Conservation (phyloP, 2,113 vertebrate genomes). For the Protobothrops mucrosquamatus region DNA sequence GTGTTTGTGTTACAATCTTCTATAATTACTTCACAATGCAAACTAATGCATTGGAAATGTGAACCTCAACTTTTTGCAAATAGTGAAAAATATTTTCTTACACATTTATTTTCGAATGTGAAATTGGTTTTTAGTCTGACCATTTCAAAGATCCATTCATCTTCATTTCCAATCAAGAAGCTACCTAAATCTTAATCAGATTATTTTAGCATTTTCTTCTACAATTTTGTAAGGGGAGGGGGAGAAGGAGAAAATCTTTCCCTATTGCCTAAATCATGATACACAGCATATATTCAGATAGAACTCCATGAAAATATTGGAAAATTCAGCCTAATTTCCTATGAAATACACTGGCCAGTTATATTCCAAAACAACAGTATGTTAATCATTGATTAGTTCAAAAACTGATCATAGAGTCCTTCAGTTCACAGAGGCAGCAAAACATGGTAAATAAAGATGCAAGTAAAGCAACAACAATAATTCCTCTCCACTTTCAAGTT, state of each 20-base stretch:
- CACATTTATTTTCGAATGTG: constrained; percentile 4
- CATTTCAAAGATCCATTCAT: not conserved
- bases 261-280: not conserved
- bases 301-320: not conserved
- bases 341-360: not conserved
- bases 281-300: not conserved
- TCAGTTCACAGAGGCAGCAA: not conserved
- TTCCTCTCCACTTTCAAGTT: not conserved
- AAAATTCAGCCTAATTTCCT: not conserved
- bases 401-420: not conserved
- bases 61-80: constrained; percentile 20
- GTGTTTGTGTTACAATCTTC: not conserved
- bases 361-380: not conserved
- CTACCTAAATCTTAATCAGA: constrained; percentile 33
- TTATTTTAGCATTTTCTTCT: constrained; percentile 32
- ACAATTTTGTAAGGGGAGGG: not conserved
- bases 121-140: constrained; percentile 12
- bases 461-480: not conserved
- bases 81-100: constrained; percentile 17
- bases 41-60: constrained; percentile 23
- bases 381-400: no score
- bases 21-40: constrained; percentile 10
- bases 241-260: not conserved
- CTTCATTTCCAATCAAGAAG: not conserved
- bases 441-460: not conserved